Evolutionary conservation across 2,888 invertebrate species (phyloP), one percentile per base, ranked within the genome.

Genomic region (Pammene aurita): DNA sequence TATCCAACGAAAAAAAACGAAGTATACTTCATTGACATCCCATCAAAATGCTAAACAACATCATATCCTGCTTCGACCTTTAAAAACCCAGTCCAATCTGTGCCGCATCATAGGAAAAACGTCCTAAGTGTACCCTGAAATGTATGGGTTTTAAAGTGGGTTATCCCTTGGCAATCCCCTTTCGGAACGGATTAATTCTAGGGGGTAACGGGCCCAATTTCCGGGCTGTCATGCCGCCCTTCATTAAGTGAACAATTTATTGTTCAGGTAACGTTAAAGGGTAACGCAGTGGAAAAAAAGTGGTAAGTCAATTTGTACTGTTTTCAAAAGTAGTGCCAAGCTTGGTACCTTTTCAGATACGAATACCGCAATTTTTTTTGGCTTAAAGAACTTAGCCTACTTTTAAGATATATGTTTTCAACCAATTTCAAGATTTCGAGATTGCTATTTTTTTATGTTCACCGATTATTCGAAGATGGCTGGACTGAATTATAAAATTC

Each of bases 241-340:
- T 86, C 84, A 85, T 85, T 86, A 83, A 79, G 71, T 80, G 81
- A 84, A 83, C 84, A 84, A 86, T 86, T 85, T 84, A 86, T 85
- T 81, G 78, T 81, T 78, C 76, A 76, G 75, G 72, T 77, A 80
- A 42, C 42, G 64, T 44, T 55, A 55, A 64, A 64, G 63, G 57
- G 65, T 66, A 26, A 38, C n/a, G 14, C 16, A 56, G 65, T 56
- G 7, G 14, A 9, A 55, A 35, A 9, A 26, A 26, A 14, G 14
- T 46, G 14, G 42, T 60, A 60, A 42, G 2, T 5, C 14, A 13
- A 14, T 26, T n/a, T 11, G 7, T 2, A 7, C 7, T 38, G 6
- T 9, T 7, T 38, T 38, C 38, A 9, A 38, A 38, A 5, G 38
- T n/a, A 38, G 38, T 38, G 2, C 6, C 38, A 38, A 38, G 2